Conservation (phyloP, 2,113 vertebrate genomes). For the Osmerus mordax region DNA sequence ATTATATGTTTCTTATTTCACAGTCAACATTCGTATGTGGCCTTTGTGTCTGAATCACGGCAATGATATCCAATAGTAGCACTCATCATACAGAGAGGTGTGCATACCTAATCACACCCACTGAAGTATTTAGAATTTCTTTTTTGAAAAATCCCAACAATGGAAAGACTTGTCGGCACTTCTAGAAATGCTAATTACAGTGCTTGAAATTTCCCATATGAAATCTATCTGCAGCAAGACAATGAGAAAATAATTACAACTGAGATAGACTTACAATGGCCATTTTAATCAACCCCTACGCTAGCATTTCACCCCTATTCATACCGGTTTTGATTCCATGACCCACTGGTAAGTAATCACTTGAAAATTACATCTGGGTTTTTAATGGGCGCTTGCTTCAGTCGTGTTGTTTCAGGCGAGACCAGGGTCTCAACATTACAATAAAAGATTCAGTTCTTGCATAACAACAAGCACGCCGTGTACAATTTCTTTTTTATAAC, state of each 20-base stretch:
- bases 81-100: constrained; percentile 10
- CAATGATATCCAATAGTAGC: constrained; percentile 19
- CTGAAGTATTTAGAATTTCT: constrained; percentile 63
- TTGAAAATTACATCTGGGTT: constrained; percentile 76
- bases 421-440: constrained; percentile 52
- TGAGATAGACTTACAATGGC: constrained; percentile 79
- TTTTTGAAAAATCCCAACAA: constrained; percentile 44
- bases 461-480: constrained; percentile 66
- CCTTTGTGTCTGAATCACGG: constrained; percentile 19
- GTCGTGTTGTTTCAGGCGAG: constrained; percentile 67
- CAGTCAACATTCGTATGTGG: constrained; percentile 32
- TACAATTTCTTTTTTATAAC: constrained; percentile 13
- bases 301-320: constrained; percentile 80
- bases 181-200: constrained; percentile 74
- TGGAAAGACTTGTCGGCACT: constrained; percentile 58
- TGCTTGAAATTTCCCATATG: constrained; percentile 74
- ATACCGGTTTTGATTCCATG: constrained; percentile 78
- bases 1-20: constrained; percentile 5
- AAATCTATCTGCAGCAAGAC: constrained; percentile 77
- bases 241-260: constrained; percentile 81
- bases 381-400: constrained; percentile 70
- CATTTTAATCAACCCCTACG: constrained; percentile 80
- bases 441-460: constrained; percentile 69
- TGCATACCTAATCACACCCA: constrained; percentile 60
- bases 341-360: constrained; percentile 82